Evolutionary conservation across 2,113 vertebrate species (phyloP), one percentile per base, ranked within the genome.

Genomic region (Clinocottus analis): DNA sequence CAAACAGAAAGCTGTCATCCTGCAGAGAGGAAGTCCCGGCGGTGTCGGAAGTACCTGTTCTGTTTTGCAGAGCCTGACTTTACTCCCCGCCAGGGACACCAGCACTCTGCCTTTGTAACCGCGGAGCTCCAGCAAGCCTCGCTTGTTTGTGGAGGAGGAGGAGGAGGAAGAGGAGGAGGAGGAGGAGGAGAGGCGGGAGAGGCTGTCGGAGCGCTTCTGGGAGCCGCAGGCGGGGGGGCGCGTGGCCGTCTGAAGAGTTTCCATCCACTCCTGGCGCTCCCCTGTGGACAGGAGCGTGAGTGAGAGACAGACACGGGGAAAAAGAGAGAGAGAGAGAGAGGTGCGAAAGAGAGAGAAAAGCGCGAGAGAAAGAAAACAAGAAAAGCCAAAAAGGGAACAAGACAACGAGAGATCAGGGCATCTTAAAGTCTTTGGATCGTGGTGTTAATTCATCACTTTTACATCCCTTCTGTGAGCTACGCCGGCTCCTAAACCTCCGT

Each of bases 101-200:
- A 96, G 96, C 87, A 99, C 95, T 95, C 95, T 97, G 89, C 96
- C 93, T 97, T 98, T 99, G 93, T 97, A 97, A 58, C 97, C 97
- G 56, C 96, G 97, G 82, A 99, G 88, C 86, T 99, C 97, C 85
- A 98, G 94, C 86, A 95, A 94, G 5, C 97, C 97, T 0, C 94
- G 95, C 93, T 96, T 99, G 93, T 96, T 96, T 80, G 95, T 90
- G 61, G 88, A 62, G 77, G 87, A 71, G 43, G 61, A n/a, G n/a
- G n/a, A n/a, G n/a, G n/a, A n/a, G n/a, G n/a, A n/a, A n/a, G n/a
- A n/a, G n/a, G n/a, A n/a, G n/a, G n/a, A n/a, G n/a, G n/a, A n/a
- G n/a, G n/a, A n/a, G 61, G 88, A 62, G 77, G 87, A 71, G 43
- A 58, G 79, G 74, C 35, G 67, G 53, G 78, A 4, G 67, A 87